Percentiles rank a stretch among this genome's conserved stretches.
These are phyloP conservation scores for Cryptosula pallasiana DNA, from an alignment of 2,888 invertebrate species.

Conservation along the genomic window DNA sequence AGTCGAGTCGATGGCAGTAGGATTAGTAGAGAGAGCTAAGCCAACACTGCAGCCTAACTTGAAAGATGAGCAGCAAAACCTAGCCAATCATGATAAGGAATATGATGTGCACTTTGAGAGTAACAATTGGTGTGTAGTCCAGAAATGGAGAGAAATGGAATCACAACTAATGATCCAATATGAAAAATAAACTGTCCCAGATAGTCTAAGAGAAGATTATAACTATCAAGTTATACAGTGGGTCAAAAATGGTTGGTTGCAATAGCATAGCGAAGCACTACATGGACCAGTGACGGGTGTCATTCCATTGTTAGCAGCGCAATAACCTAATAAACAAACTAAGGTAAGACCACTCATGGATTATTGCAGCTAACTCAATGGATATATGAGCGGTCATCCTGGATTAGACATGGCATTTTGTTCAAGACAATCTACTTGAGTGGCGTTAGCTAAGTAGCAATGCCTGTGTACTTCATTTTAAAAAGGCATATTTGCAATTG, in stretches of 20 bases:
- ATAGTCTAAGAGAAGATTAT: neutral
- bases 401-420: neutral
- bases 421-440: neutral
- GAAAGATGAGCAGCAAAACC: neutral
- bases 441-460: neutral
- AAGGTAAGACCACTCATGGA: neutral
- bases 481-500: conserved; percentile 4
- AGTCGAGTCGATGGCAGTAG: neutral
- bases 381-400: neutral
- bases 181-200: neutral
- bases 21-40: neutral
- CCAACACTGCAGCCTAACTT: neutral
- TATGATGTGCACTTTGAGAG: neutral
- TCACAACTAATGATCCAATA: neutral
- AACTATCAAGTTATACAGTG: neutral
- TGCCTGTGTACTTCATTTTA: neutral
- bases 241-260: neutral
- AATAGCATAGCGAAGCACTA: neutral
- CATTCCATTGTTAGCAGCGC: neutral
- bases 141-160: neutral
- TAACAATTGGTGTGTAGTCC: neutral
- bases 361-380: neutral
- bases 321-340: neutral
- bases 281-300: conserved; percentile 2
- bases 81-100: neutral